Percentiles rank a stretch among this genome's conserved stretches.
These are phyloP conservation scores for Micoletzkya japonica DNA, from an alignment of 2,888 invertebrate species.

Conservation along the genomic window DNA sequence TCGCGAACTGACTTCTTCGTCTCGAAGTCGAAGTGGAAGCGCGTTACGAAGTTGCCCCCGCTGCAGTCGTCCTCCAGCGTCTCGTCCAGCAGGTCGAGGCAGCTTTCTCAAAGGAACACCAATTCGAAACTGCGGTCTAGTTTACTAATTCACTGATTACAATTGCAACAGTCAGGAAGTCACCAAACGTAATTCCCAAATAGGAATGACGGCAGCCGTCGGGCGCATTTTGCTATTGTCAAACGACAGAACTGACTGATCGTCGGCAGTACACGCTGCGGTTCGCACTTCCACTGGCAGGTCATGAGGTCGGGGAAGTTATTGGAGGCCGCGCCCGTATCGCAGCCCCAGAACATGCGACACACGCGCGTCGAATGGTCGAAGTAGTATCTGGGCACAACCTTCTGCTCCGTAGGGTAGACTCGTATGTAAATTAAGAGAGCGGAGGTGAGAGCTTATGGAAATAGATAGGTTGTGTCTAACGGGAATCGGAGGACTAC, in stretches of 20 bases:
- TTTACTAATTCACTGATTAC: constrained; percentile 1
- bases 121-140: background rate
- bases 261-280: constrained; percentile 43
- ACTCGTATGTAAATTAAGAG: no score
- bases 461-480: no score
- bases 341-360: constrained; percentile 60
- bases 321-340: constrained; percentile 15
- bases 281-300: constrained; percentile 59
- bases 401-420: background rate
- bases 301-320: constrained; percentile 36
- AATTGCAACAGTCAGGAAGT: background rate
- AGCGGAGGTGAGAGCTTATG: no score
- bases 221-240: no score
- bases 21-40: constrained; percentile 57
- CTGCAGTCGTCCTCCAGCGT: constrained; percentile 55
- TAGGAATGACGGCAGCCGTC: no score
- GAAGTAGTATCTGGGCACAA: constrained; percentile 44
- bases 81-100: constrained; percentile 55
- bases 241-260: constrained; percentile 36
- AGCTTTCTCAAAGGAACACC: constrained; percentile 43
- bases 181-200: background rate
- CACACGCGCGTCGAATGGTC: constrained; percentile 48
- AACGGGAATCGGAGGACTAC: no score
- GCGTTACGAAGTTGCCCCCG: constrained; percentile 49
- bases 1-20: constrained; percentile 30